Percentiles rank a stretch among this genome's conserved stretches.
phyloP scores from a whole-genome alignment of 2,888 invertebrate species.

The Cryptus viduatorius region DNA sequence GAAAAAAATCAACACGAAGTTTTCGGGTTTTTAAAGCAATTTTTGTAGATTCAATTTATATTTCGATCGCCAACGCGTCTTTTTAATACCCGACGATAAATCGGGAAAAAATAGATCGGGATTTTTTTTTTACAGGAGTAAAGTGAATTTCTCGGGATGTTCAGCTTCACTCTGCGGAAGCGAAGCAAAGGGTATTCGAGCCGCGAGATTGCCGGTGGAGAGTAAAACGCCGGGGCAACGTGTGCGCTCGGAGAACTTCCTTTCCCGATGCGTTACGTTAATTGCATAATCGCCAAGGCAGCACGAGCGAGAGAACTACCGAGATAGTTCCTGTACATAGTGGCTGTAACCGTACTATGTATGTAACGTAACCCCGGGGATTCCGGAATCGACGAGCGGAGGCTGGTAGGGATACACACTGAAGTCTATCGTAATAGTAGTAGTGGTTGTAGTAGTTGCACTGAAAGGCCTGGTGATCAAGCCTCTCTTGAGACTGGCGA shows the following conservation, averaged over 20 bases:
- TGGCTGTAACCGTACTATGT: slow-evolving; percentile 19
- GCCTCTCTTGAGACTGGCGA: slow-evolving; percentile 55
- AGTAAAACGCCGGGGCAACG: slow-evolving; percentile 32
- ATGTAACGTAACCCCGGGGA: slow-evolving; percentile 50
- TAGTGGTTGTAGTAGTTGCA: not conserved
- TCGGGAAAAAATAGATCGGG: not conserved
- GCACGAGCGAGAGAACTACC: slow-evolving; percentile 45
- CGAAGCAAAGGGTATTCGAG: not conserved
- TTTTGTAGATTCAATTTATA: too few species aligned
- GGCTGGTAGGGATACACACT: slow-evolving; percentile 23
- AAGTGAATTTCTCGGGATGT: not conserved
- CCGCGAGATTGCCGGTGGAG: slow-evolving; percentile 10
- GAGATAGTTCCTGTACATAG: slow-evolving; percentile 46
- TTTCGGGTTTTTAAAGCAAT: too few species aligned
- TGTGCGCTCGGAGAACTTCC: slow-evolving; percentile 37
- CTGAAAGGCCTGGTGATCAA: slow-evolving; percentile 33
- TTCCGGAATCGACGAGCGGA: slow-evolving; percentile 57
- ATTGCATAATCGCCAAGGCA: slow-evolving; percentile 62
- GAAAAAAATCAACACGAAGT: too few species aligned
- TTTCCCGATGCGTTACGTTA: slow-evolving; percentile 64
- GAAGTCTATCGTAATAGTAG: slow-evolving; percentile 13
- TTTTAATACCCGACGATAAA: too few species aligned
- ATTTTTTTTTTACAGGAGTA: not conserved
- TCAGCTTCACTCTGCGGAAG: slow-evolving; percentile 7
- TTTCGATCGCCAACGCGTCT: too few species aligned